Evolutionary conservation across 2,797 vertebrate species (phyloP).

Genomic region (Ibycter americanus): DNA sequence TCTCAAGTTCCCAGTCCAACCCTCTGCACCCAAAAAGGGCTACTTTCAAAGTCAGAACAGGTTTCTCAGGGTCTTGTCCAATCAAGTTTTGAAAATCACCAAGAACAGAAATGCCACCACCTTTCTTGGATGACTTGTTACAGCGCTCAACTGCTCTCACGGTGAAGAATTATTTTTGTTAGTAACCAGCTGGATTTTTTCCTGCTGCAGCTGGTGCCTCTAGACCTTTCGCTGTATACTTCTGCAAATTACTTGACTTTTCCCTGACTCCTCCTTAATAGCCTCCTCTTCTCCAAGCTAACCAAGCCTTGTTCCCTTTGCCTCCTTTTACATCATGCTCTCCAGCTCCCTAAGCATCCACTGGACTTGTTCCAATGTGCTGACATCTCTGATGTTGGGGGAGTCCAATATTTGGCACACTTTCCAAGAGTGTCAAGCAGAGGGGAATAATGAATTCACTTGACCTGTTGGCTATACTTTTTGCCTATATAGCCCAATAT

Average conservation of each 20-base stretch:
- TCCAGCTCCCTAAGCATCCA: not conserved
- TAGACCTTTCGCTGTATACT: not conserved
- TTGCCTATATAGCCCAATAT: not conserved
- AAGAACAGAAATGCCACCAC: not conserved
- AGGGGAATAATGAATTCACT: not conserved
- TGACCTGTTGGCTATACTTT: not conserved
- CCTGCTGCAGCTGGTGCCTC: constrained; percentile 19
- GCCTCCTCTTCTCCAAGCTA: not conserved
- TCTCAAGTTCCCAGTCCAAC: not conserved
- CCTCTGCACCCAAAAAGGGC: not conserved
- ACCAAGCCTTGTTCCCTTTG: not conserved
- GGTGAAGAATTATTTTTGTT: not conserved
- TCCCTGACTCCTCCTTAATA: not conserved
- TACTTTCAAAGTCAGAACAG: not conserved
- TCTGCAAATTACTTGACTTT: not conserved
- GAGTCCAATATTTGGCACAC: not conserved
- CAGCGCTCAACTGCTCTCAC: not conserved
- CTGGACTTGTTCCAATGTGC: not conserved
- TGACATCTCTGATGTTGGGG: not conserved
- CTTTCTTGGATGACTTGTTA: not conserved
- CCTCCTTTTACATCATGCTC: not conserved
- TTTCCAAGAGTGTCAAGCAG: not conserved
- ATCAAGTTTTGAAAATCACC: not conserved
- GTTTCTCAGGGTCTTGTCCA: not conserved
- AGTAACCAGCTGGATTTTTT: not conserved